Evolutionary conservation across 2,113 vertebrate genomes (phyloP).

Genomic region (Pomatorhinus ruficollis): DNA sequence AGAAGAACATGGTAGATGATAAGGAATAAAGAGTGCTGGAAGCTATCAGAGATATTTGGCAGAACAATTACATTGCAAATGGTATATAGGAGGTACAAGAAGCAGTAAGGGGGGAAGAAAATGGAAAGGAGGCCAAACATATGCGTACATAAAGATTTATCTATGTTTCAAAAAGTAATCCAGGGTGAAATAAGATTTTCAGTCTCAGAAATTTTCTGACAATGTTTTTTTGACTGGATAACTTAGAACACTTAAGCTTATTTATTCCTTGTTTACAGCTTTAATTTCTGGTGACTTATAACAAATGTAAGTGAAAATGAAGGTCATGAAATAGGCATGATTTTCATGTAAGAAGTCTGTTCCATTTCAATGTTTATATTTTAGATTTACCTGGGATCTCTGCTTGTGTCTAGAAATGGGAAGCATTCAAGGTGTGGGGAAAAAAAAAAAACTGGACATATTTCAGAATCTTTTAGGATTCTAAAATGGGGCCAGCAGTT

Average conservation of each 20-base stretch:
- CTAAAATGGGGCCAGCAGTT: neutral
- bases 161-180: neutral
- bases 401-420: neutral
- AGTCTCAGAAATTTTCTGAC: neutral
- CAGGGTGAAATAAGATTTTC: neutral
- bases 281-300: neutral
- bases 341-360: neutral
- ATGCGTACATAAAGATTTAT: neutral
- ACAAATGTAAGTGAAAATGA: neutral
- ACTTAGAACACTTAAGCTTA: neutral
- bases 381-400: neutral
- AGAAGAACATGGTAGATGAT: neutral
- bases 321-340: neutral
- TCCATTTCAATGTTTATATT: neutral
- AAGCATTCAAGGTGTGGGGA: rapidly evolving
- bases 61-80: neutral
- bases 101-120: neutral
- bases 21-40: neutral
- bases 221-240: neutral
- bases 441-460: neutral
- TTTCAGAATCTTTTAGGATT: neutral
- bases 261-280: neutral
- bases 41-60: neutral
- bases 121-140: neutral
- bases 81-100: neutral